Evolutionary conservation across 2,797 vertebrate species (phyloP).

Genomic region (Lates japonicus): DNA sequence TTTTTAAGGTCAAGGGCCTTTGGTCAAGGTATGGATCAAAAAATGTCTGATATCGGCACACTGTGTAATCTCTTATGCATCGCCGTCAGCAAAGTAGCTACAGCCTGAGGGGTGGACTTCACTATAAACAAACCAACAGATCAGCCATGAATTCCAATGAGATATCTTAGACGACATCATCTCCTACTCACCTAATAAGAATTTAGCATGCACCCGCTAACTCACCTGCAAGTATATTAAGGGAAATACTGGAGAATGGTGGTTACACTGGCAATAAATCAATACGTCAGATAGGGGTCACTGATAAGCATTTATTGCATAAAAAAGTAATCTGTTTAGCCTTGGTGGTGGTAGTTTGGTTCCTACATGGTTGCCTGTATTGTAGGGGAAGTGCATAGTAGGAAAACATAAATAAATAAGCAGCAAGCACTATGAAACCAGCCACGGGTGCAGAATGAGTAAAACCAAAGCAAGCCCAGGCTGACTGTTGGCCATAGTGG

Average conservation of each 20-base stretch:
- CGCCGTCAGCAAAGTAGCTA: constrained; percentile 66
- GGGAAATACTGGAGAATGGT: not conserved
- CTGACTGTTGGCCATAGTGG: constrained; percentile 41
- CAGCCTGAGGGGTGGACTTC: constrained; percentile 60
- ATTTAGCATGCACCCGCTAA: constrained; percentile 19
- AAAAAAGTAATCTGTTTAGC: constrained; percentile 42
- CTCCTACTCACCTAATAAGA: constrained; percentile 35
- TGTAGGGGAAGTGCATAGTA: constrained; percentile 43
- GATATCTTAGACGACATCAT: constrained; percentile 27
- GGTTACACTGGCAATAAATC: constrained; percentile 43
- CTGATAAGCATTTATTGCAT: constrained; percentile 48
- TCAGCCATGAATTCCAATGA: constrained; percentile 63
- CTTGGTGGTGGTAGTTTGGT: not conserved
- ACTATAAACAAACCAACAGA: constrained; percentile 64
- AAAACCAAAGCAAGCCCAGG: constrained; percentile 40
- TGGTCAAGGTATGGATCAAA: constrained; percentile 62
- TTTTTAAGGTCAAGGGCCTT: constrained; percentile 50
- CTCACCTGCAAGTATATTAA: constrained; percentile 19
- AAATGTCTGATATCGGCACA: constrained; percentile 52
- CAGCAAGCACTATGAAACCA: constrained; percentile 53
- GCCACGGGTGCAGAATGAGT: constrained; percentile 29
- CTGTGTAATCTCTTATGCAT: constrained; percentile 60
- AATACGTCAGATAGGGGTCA: constrained; percentile 38
- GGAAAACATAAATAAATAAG: constrained; percentile 71
- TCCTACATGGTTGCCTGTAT: constrained; percentile 14